These are phyloP conservation scores for Trichomycterus rosablanca DNA, from an alignment of 2,113 vertebrate species.

Conservation along the genomic window DNA sequence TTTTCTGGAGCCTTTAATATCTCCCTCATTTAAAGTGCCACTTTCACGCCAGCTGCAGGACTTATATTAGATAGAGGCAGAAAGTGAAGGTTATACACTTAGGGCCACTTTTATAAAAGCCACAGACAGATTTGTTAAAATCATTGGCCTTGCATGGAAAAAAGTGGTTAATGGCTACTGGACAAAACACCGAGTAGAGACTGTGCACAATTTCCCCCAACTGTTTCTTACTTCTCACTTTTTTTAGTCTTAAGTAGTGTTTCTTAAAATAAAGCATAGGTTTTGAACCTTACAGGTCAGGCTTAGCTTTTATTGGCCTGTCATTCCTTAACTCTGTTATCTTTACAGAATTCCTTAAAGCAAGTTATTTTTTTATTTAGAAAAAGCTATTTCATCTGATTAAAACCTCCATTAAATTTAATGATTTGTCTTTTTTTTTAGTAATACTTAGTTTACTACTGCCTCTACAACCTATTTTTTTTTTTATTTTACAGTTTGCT, in stretches of 20 bases:
- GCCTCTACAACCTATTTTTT: no score
- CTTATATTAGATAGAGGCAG: slow-evolving; percentile 50
- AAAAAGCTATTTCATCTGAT: no score
- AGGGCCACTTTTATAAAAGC: slow-evolving; percentile 54
- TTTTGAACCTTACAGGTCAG: slow-evolving; percentile 37
- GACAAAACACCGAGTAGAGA: slow-evolving; percentile 52
- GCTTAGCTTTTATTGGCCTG: slow-evolving; percentile 30
- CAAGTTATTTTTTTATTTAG: no score
- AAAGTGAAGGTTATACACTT: slow-evolving; percentile 48
- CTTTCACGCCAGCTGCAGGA: slow-evolving; percentile 57
- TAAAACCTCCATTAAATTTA: no score
- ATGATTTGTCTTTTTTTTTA: no score
- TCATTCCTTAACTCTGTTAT: slow-evolving; percentile 25
- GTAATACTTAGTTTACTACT: no score
- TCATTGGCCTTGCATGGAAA: slow-evolving; percentile 59
- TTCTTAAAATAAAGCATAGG: slow-evolving; percentile 52
- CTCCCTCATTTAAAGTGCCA: slow-evolving; percentile 53
- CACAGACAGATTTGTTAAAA: slow-evolving; percentile 61
- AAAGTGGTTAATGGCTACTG: slow-evolving; percentile 38
- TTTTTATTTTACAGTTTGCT: no score
- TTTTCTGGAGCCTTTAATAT: slow-evolving; percentile 42
- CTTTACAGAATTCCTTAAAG: slow-evolving; percentile 34
- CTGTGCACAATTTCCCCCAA: slow-evolving; percentile 32
- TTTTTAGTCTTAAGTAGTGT: slow-evolving; percentile 44
- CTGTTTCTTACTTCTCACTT: not conserved